Evolutionary conservation across 2,113 vertebrate species (phyloP).

Genomic region (Rhynchomys soricoides): DNA sequence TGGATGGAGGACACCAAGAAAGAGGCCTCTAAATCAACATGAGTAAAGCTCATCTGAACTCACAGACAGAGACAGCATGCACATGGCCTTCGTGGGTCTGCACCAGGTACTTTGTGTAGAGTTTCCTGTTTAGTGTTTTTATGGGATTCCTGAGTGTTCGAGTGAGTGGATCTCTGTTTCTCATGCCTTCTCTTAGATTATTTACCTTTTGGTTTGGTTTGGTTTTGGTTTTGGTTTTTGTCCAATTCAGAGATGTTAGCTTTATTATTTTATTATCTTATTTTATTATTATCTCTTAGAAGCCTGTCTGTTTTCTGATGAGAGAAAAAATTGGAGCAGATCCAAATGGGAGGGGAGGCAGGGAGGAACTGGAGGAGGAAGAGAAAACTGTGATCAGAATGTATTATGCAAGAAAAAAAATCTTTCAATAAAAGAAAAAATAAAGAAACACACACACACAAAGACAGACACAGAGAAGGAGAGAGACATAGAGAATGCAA

Average conservation of each 20-base stretch:
- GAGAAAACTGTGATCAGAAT: background rate
- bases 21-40: background rate
- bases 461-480: background rate
- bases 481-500: background rate
- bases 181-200: background rate
- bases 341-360: background rate
- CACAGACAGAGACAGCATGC: no score
- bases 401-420: background rate
- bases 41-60: background rate
- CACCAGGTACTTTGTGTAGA: background rate
- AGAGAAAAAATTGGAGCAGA: background rate
- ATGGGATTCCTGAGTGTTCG: background rate
- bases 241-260: background rate
- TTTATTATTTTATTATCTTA: background rate
- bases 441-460: background rate
- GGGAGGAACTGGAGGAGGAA: background rate
- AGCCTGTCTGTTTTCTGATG: background rate
- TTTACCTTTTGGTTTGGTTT: background rate
- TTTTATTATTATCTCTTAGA: background rate
- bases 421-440: background rate
- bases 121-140: background rate
- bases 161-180: background rate
- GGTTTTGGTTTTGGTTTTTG: background rate
- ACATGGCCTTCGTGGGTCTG: background rate
- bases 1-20: background rate